Conservation (phyloP, 2,888 invertebrate species). For the Drosophila mimica region DNA sequence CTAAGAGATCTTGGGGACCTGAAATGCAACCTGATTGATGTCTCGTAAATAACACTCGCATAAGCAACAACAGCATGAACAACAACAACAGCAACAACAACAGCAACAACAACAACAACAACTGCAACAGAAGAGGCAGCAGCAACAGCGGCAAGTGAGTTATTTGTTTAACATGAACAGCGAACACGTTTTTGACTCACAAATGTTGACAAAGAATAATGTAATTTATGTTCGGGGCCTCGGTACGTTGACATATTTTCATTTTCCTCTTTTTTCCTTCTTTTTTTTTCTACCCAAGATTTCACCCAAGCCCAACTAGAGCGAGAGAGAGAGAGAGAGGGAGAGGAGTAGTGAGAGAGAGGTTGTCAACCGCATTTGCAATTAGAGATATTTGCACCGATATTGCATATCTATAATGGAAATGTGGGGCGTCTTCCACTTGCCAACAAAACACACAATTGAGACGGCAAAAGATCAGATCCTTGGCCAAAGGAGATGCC, state of each 20-base stretch:
- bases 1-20: slow-evolving; percentile 27
- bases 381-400: slow-evolving; percentile 47
- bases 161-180: slow-evolving; percentile 79
- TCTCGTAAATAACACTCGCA: slow-evolving; percentile 75
- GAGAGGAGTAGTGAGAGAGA: background rate
- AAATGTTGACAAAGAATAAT: slow-evolving; percentile 81
- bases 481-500: slow-evolving; percentile 11
- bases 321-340: background rate
- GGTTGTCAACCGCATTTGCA: slow-evolving; percentile 33
- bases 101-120: background rate
- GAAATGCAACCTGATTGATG: slow-evolving; percentile 67
- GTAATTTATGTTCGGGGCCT: slow-evolving; percentile 70
- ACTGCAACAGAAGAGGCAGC: slow-evolving; percentile 10
- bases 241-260: slow-evolving; percentile 51
- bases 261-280: slow-evolving; percentile 9
- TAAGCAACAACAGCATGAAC: slow-evolving; percentile 44
- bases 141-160: slow-evolving; percentile 61
- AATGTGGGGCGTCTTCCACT: slow-evolving; percentile 7
- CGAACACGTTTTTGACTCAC: slow-evolving; percentile 80
- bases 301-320: slow-evolving; percentile 35
- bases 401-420: slow-evolving; percentile 2
- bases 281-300: slow-evolving; percentile 27
- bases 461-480: slow-evolving; percentile 47
- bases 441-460: slow-evolving; percentile 4
- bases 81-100: too few relatives aligned